Evolutionary conservation across 2,888 invertebrate species (phyloP).

Genomic region (Phania funesta): DNA sequence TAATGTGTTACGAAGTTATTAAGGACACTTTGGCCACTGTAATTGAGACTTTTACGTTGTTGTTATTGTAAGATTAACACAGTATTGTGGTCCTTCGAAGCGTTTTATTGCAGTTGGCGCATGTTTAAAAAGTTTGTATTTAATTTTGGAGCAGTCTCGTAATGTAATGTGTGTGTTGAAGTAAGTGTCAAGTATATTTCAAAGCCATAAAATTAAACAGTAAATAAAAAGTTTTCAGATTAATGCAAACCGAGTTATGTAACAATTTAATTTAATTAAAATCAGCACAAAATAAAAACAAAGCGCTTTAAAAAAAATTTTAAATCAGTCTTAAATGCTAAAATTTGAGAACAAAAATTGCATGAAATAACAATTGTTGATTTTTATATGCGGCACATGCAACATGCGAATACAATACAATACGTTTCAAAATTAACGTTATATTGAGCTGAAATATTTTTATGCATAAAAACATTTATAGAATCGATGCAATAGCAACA

Average conservation of each 20-base stretch:
- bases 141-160: background rate
- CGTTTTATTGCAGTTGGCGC: conserved; percentile 2
- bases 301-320: background rate
- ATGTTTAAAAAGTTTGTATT: background rate
- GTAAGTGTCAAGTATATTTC: background rate
- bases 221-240: background rate
- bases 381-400: conserved; percentile 27
- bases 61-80: background rate
- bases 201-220: background rate
- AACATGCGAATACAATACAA: background rate
- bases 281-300: background rate
- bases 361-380: conserved; percentile 16
- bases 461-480: background rate
- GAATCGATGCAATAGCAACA: conserved; percentile 1
- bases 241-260: background rate
- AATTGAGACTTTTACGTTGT: background rate
- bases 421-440: conserved; percentile 9
- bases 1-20: conserved; percentile 14
- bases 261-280: background rate
- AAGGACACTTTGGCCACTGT: conserved; percentile 11
- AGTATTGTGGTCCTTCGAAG: background rate
- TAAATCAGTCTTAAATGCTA: too few species aligned
- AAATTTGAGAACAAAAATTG: background rate
- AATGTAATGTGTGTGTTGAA: background rate
- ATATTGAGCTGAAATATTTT: conserved; percentile 28